These are phyloP conservation scores for Muntiacus reevesi DNA, from an alignment of 2,113 vertebrate species.

Conservation along the genomic window DNA sequence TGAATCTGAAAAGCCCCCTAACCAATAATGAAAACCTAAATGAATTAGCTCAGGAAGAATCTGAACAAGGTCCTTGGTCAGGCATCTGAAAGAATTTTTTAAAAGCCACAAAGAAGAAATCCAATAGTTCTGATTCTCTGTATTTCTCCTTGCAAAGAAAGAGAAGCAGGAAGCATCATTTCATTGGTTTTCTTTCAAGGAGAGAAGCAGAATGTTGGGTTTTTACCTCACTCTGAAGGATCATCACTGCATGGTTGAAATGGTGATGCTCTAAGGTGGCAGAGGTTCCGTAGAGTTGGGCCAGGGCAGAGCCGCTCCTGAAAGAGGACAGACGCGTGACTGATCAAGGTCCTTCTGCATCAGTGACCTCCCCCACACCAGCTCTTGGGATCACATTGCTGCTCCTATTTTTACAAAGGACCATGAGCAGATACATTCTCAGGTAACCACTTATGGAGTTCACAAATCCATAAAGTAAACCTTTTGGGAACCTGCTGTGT, in stretches of 20 bases:
- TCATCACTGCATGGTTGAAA: constrained; percentile 99
- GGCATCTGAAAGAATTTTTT: not conserved
- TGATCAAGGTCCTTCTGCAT: not conserved
- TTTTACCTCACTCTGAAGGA: constrained; percentile 98
- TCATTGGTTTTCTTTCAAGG: not conserved
- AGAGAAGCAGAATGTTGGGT: not conserved
- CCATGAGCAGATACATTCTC: not conserved
- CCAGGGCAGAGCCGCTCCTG: constrained; percentile 97
- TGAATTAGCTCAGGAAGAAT: not conserved
- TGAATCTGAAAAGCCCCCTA: not conserved
- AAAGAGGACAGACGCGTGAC: constrained; percentile 55
- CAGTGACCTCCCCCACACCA: rapidly evolving
- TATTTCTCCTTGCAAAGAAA: not conserved
- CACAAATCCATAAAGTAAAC: not conserved
- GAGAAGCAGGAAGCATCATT: not conserved
- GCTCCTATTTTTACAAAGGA: not conserved
- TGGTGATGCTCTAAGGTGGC: constrained; percentile 99
- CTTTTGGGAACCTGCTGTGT: not conserved
- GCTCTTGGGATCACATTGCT: not conserved
- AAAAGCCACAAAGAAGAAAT: not conserved
- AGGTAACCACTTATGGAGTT: not conserved
- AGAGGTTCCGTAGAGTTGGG: constrained; percentile 97
- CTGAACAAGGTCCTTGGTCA: not conserved
- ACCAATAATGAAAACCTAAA: not conserved
- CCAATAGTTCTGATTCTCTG: not conserved